These are phyloP conservation scores for Achlya flavicornis DNA, from an alignment of 2,888 invertebrate genomes.

Conservation along the genomic window DNA sequence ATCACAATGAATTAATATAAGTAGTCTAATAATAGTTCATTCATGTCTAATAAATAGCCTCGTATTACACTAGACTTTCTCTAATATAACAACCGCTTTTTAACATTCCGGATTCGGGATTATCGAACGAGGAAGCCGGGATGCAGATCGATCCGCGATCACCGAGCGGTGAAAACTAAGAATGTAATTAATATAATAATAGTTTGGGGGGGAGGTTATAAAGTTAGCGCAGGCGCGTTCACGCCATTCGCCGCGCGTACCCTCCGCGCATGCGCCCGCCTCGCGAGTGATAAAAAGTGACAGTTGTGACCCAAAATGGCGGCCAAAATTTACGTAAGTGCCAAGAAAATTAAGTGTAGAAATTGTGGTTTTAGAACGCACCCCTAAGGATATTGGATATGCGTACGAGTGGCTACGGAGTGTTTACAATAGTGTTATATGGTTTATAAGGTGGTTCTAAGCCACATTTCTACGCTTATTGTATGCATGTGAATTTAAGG, in stretches of 20 bases:
- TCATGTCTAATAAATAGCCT: neutral
- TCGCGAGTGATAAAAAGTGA: conserved; percentile 73
- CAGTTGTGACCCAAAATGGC: conserved; percentile 74
- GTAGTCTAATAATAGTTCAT: neutral
- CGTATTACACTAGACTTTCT: neutral
- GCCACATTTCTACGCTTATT: conserved; percentile 72
- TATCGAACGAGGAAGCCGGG: conserved; percentile 66
- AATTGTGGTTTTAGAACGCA: conserved; percentile 76
- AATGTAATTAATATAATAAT: conserved; percentile 79
- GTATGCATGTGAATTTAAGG: conserved; percentile 53
- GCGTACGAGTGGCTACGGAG: conserved; percentile 32
- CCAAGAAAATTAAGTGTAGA: conserved; percentile 64
- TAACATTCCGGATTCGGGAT: conserved; percentile 36
- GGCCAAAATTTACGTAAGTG: conserved; percentile 82
- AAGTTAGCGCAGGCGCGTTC: conserved; percentile 48
- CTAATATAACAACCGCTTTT: conserved; percentile 3
- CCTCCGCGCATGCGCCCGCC: conserved; percentile 69
- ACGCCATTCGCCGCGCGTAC: conserved; percentile 78
- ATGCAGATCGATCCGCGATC: conserved; percentile 66
- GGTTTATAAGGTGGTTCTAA: conserved; percentile 63
- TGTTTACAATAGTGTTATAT: conserved; percentile 27
- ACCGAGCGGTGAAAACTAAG: conserved; percentile 69
- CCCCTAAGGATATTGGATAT: conserved; percentile 50
- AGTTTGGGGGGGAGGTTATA: conserved; percentile 79
- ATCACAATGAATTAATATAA: neutral